Base-by-base conservation (phyloP, 53 echinoderm and acorn worm species). In the Hippasteria phrygiana region DNA sequence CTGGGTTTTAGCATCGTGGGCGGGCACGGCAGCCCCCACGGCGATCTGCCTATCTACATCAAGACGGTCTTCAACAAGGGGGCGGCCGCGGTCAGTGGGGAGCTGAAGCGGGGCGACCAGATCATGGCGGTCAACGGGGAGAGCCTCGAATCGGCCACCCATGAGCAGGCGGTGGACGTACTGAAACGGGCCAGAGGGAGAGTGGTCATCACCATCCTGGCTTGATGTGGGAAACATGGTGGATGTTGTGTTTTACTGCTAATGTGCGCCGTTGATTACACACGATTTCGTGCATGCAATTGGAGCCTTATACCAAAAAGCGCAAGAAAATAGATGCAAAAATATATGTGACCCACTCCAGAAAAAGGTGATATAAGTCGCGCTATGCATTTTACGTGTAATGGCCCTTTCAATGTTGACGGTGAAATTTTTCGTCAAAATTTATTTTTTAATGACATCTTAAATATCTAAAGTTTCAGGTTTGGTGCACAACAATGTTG, bases 21-120 rank as follows among this genome's bases (percentile, higher is more conserved):
- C 0, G 98, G 98, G 0, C 82, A 85, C 59, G 95, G 95, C 48
- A 98, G 98, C 41, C 98, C 98, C 55, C 98, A 98, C 31, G 98
- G 98, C 22, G 94, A 98, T 80, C 93, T 98, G 12, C 98, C 98
- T 66, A 98, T 98, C 85, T 98, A 98, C 72, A 95, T 98, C 91
- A 98, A 98, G 91, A 98, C 98, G 6, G 98, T 98, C 43, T 98
- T 98, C 83, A 88, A 90, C 51, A 92, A 93, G 36, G 98, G 98
- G 0, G 98, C 98, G 0, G 98, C 98, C 29, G 88, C 93, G 10
- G 92, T 90, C 42, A 92, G 93, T 43, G 91, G 90, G 28, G 87
- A 92, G 53, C 94, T 95, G 83, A 94, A 94, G 64, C 83, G 98
- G 11, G 95, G 95, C 7, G 95, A 95, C 41, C 95, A 95, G 88